These are phyloP conservation scores for Nycteola revayana DNA, from an alignment of 2,888 invertebrate genomes.

Conservation along the genomic window DNA sequence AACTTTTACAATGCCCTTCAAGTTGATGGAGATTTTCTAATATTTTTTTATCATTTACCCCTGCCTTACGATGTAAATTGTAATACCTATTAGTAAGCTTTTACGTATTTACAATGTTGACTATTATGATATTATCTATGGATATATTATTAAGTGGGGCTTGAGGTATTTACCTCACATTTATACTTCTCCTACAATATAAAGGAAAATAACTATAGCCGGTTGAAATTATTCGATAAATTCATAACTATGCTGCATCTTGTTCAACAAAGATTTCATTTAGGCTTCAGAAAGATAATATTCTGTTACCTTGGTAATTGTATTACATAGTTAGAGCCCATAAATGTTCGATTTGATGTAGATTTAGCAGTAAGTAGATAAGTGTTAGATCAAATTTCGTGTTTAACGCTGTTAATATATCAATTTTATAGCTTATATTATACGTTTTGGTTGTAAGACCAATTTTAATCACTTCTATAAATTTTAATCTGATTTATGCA, in stretches of 20 bases:
- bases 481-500: constrained; percentile 6
- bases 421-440: neutral
- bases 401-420: constrained; percentile 44
- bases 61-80: constrained; percentile 62
- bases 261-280: constrained; percentile 26
- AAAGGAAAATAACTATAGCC: constrained; percentile 17
- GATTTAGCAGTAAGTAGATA: constrained; percentile 57
- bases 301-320: constrained; percentile 39
- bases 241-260: constrained; percentile 19
- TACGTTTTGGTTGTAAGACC: constrained; percentile 7
- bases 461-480: too few relatives aligned
- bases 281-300: constrained; percentile 33
- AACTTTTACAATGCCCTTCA: constrained; percentile 44
- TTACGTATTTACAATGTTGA: constrained; percentile 79
- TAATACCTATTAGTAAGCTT: constrained; percentile 67
- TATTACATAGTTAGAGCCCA: constrained; percentile 45
- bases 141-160: constrained; percentile 47
- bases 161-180: constrained; percentile 40
- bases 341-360: constrained; percentile 67
- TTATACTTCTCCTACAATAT: constrained; percentile 18
- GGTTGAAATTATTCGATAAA: constrained; percentile 29
- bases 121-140: constrained; percentile 67
- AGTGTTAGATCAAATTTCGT: constrained; percentile 64
- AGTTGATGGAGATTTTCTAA: constrained; percentile 46
- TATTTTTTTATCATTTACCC: constrained; percentile 75